Percentiles rank a stretch among this genome's conserved stretches.
Evolutionary conservation across 2,797 vertebrate species (phyloP).

Genomic region (Tiaroga cobitis): DNA sequence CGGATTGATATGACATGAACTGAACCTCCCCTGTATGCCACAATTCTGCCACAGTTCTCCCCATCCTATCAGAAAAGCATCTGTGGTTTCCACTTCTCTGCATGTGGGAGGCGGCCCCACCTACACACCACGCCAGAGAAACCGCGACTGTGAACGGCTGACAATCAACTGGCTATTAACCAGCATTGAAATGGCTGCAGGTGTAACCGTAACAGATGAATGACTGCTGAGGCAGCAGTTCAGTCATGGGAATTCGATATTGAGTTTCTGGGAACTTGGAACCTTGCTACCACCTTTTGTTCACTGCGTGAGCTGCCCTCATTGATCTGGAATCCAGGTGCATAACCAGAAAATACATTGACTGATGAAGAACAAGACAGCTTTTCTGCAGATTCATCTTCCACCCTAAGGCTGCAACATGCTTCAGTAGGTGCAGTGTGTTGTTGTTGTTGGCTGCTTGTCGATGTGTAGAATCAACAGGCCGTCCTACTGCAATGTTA

Average conservation of each 20-base stretch:
- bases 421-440: not conserved
- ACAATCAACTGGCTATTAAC: not conserved
- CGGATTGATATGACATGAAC: not conserved
- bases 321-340: not conserved
- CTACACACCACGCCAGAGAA: too few relatives aligned
- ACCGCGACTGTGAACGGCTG: too few relatives aligned
- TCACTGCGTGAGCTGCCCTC: not conserved
- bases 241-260: not conserved
- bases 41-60: not conserved
- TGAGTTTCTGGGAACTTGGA: not conserved
- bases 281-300: not conserved
- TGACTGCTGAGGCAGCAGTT: not conserved
- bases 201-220: not conserved
- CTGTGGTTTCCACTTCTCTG: too few relatives aligned
- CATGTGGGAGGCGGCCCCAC: too few relatives aligned
- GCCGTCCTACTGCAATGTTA: not conserved
- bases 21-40: not conserved
- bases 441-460: not conserved
- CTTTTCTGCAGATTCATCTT: not conserved
- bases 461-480: not conserved
- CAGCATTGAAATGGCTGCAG: not conserved
- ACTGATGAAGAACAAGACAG: not conserved
- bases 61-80: not conserved
- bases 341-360: not conserved
- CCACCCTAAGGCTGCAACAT: not conserved